Percentiles rank a stretch among this genome's conserved stretches.
phyloP scores from a whole-genome alignment of 2,888 invertebrate genomes.

The Lithosia quadra region DNA sequence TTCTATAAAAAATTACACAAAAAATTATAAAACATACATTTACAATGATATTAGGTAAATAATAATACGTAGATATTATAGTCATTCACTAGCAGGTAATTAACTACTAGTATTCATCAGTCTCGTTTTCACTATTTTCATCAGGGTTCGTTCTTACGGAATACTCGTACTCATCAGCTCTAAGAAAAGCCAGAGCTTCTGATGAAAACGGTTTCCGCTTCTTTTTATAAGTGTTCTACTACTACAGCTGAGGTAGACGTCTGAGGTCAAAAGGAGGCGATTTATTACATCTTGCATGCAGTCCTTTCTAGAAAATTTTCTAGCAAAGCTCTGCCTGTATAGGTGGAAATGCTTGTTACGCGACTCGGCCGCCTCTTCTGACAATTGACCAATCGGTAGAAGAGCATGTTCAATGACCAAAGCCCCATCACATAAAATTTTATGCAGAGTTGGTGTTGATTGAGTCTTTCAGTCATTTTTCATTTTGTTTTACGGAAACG shows the following conservation, averaged over 20 bases:
- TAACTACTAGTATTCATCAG: conserved; percentile 7
- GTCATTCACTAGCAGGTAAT: conserved; percentile 1
- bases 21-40: no score
- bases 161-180: conserved; percentile 1
- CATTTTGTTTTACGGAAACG: no score
- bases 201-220: background rate
- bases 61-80: no score
- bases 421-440: no score
- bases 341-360: conserved; percentile 50
- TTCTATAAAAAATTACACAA: no score
- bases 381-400: conserved; percentile 54
- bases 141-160: background rate
- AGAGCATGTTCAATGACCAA: conserved; percentile 33
- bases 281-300: no score
- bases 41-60: no score
- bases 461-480: no score
- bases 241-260: conserved; percentile 5
- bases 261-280: no score
- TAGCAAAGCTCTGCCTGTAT: conserved; percentile 36
- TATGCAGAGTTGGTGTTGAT: conserved; percentile 15
- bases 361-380: conserved; percentile 52
- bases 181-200: conserved; percentile 7
- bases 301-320: no score
- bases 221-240: conserved; percentile 5
- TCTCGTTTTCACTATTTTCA: conserved; percentile 2